Evolutionary conservation across 2,113 vertebrate genomes (phyloP).

Genomic region (Pachyramphus minor): DNA sequence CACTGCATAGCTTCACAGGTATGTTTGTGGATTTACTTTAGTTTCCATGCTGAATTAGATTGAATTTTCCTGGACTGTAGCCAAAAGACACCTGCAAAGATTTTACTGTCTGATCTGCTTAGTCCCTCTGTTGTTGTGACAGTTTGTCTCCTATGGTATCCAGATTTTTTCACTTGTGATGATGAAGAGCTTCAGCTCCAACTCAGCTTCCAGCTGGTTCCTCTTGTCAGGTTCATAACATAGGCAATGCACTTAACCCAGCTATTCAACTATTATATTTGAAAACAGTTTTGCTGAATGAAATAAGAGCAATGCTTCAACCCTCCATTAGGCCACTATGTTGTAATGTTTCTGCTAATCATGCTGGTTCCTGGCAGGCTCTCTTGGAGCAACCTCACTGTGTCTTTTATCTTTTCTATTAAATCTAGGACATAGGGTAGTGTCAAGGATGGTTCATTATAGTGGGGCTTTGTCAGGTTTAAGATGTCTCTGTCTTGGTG

Average conservation of each 20-base stretch:
- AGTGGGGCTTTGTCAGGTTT: background rate
- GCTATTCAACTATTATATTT: background rate
- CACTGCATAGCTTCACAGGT: background rate
- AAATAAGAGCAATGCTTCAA: background rate
- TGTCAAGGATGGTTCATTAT: background rate
- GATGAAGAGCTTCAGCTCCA: conserved; percentile 16
- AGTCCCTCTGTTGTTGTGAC: conserved; percentile 30
- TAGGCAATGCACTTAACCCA: background rate
- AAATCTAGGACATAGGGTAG: background rate
- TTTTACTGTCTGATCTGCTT: background rate
- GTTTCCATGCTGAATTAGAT: background rate
- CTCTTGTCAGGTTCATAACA: background rate
- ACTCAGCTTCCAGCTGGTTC: conserved; percentile 10
- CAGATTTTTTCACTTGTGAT: conserved; percentile 22
- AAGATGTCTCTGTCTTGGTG: background rate
- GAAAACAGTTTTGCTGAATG: conserved; percentile 11
- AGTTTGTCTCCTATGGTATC: background rate
- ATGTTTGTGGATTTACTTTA: background rate
- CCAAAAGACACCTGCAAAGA: conserved; percentile 22
- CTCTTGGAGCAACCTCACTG: background rate
- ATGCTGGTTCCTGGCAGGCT: background rate
- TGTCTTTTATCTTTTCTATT: conserved; percentile 1
- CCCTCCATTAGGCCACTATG: background rate
- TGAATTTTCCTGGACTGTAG: background rate
- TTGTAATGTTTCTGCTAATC: conserved; percentile 2